Evolutionary conservation across 2,888 invertebrate genomes (phyloP), one percentile per base, ranked within the genome.

Genomic region (Sphaeridia pumilis): DNA sequence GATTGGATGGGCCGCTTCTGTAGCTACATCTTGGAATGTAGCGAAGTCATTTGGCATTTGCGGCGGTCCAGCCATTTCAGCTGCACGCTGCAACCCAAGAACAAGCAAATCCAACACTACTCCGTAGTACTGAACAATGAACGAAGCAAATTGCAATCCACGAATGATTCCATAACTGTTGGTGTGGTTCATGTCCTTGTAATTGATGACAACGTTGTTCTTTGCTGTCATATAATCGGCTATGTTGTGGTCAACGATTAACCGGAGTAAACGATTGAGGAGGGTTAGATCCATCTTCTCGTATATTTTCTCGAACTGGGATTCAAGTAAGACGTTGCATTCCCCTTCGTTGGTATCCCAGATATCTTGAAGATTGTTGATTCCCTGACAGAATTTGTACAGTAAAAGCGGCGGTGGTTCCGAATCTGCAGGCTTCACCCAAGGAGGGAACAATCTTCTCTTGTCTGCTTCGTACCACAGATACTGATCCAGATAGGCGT

Each of bases 191-290:
- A 99, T 99, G 70, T 99, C 98, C 77, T 97, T 98, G 74, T 98
- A 99, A 73, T 97, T 98, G 61, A 99, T 97, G 50, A 95, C 90
- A n/a, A 99, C 94, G 74, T 99, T 99, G 73, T 98, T 98, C 73
- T 99, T 99, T 2, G 98, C 95, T 0, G 98, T 97, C 95, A 99
- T 98, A 74, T 99, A 99, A 79, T 99, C 98, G 64, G 98, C 98
- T 68, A 99, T 99, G 72, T 99, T 99, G 73, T 99, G 98, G 74
- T 99, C 98, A 38, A 99, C 97, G 66, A 99, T 98, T 51, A 99
- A 75, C 66, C 97, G 83, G 48, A 99, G 74, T 67, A 99, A 74
- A 71, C 98, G 81, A 75, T 98, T 98, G 31, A 99, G 80, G 24
- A 99, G 75, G 0, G 98, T 98, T 70, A 99, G 78, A 78, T 99